These are phyloP conservation scores for Menidia beryllina DNA, from an alignment of 2,113 vertebrate genomes.

Conservation along the genomic window DNA sequence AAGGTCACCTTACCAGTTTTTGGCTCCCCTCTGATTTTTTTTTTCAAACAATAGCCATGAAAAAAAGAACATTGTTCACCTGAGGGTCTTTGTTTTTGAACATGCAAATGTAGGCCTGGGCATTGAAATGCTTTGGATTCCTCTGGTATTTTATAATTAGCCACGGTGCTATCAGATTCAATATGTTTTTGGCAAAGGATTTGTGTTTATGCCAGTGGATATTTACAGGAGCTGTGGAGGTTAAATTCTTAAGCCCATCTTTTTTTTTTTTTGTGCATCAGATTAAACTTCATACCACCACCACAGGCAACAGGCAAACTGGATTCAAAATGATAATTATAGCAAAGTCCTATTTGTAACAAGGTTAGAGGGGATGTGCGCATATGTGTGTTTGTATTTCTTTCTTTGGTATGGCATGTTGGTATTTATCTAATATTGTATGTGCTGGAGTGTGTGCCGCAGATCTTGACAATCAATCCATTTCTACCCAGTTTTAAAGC, in stretches of 20 bases:
- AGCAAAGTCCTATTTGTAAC: conserved; percentile 29
- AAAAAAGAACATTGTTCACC: conserved; percentile 28
- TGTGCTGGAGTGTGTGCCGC: neutral
- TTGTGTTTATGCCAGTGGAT: conserved; percentile 77
- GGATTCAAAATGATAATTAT: conserved; percentile 64
- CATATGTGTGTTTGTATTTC: neutral
- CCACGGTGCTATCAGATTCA: conserved; percentile 28
- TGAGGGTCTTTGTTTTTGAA: conserved; percentile 18
- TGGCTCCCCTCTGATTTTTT: conserved; percentile 9
- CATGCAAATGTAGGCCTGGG: conserved; percentile 41
- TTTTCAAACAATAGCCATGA: conserved; percentile 3
- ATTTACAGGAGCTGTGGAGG: conserved; percentile 70
- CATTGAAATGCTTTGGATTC: conserved; percentile 32
- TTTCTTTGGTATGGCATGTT: neutral
- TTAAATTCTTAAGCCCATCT: conserved; percentile 68
- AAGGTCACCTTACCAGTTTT: conserved; percentile 59
- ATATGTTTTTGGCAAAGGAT: conserved; percentile 41
- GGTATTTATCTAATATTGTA: neutral
- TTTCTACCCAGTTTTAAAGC: neutral
- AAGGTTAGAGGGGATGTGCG: conserved; percentile 10
- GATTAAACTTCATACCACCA: conserved; percentile 62
- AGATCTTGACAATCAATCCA: neutral
- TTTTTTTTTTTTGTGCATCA: conserved; percentile 67
- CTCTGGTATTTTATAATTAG: conserved; percentile 51
- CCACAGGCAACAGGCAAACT: conserved; percentile 60